These are phyloP conservation scores for Crocidura indochinensis DNA, from an alignment of 2,797 vertebrate genomes.

Conservation along the genomic window DNA sequence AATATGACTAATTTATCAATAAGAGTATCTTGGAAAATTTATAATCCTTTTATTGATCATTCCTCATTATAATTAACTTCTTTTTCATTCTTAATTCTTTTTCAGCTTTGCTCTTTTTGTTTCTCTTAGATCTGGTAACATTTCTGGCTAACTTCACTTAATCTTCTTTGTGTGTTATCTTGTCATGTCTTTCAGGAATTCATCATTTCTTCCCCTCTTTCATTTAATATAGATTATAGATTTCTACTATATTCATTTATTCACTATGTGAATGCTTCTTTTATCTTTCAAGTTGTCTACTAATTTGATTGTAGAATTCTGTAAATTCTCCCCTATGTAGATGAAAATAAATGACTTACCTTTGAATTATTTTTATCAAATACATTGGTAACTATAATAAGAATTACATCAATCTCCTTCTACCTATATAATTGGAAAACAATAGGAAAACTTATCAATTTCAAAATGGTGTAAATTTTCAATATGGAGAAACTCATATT, in stretches of 20 bases:
- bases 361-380: constrained; percentile 25
- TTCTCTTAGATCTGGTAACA: neutral
- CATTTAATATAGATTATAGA: constrained; percentile 24
- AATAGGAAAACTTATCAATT: constrained; percentile 36
- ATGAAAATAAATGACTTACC: neutral
- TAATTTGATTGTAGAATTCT: constrained; percentile 58
- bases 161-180: constrained; percentile 45
- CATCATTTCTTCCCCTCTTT: constrained; percentile 36
- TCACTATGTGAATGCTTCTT: neutral
- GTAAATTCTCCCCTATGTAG: constrained; percentile 9
- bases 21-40: constrained; percentile 13
- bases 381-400: neutral
- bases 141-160: constrained; percentile 30
- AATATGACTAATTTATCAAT: constrained; percentile 9
- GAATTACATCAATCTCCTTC: neutral
- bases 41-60: constrained; percentile 43
- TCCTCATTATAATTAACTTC: constrained; percentile 22
- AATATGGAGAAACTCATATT: neutral
- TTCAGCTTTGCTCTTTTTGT: neutral
- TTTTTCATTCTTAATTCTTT: constrained; percentile 61
- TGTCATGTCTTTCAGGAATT: constrained; percentile 44
- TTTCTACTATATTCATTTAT: constrained; percentile 3
- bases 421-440: neutral
- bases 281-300: constrained; percentile 26
- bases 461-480: neutral